phyloP scores from a whole-genome alignment of 2,888 invertebrate species.

The Mamestra brassicae region DNA sequence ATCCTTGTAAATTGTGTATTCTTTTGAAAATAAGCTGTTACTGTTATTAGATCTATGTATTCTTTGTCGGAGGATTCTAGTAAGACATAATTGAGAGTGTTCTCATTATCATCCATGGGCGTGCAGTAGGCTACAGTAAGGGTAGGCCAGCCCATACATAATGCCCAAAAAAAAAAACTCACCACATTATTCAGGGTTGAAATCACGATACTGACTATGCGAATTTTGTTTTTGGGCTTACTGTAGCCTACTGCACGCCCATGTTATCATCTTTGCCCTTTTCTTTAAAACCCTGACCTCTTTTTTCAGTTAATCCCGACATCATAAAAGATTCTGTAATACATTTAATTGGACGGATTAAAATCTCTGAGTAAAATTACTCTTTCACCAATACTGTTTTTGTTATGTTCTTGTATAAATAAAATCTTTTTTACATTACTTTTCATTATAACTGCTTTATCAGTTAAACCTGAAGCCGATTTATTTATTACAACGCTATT shows the following conservation, averaged over 20 bases:
- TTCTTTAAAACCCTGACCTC: background rate
- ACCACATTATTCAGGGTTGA: too few relatives aligned
- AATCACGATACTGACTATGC: too few relatives aligned
- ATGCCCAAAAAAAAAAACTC: too few relatives aligned
- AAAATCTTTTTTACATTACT: background rate
- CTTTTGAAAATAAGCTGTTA: too few relatives aligned
- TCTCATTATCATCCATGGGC: background rate
- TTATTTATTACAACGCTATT: constrained; percentile 23
- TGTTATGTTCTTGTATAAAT: background rate
- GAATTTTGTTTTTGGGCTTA: too few relatives aligned
- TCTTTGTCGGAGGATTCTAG: background rate
- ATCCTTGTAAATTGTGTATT: too few relatives aligned
- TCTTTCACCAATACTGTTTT: background rate
- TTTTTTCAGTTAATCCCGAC: background rate
- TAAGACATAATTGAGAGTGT: background rate
- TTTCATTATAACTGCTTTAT: constrained; percentile 9
- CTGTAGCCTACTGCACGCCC: too few relatives aligned
- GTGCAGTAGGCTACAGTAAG: too few relatives aligned
- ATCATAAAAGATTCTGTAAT: background rate
- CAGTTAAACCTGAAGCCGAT: background rate
- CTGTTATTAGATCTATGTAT: background rate
- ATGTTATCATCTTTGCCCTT: too few relatives aligned
- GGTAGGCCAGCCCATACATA: too few relatives aligned
- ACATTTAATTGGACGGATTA: background rate
- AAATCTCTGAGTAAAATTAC: too few relatives aligned